Percentiles rank a stretch among this genome's conserved stretches.
These are phyloP conservation scores for Pseudomyrmex cubaensis DNA, from an alignment of 1,140 invertebrate species.

Conservation along the genomic window DNA sequence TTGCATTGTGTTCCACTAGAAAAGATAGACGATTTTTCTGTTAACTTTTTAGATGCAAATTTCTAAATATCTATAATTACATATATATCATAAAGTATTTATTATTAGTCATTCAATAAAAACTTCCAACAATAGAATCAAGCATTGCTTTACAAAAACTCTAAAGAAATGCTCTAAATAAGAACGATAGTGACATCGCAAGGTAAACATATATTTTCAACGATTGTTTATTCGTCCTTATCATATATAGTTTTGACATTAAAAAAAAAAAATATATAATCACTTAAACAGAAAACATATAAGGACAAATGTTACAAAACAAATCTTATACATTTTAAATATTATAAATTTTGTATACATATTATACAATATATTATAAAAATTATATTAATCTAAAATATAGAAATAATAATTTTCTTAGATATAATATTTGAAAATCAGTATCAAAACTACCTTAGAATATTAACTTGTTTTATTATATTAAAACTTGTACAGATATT, in stretches of 20 bases:
- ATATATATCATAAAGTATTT: conserved; percentile 64
- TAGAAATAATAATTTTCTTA: conserved; percentile 30
- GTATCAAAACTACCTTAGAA: neutral
- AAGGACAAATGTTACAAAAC: neutral
- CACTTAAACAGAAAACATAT: too few relatives aligned
- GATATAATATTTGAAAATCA: neutral
- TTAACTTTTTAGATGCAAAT: conserved; percentile 68
- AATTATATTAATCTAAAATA: conserved; percentile 3
- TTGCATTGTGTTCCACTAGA: conserved; percentile 74
- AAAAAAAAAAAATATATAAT: neutral
- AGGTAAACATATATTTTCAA: conserved; percentile 66
- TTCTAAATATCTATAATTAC: conserved; percentile 58
- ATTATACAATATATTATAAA: neutral
- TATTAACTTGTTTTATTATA: neutral
- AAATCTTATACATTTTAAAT: neutral
- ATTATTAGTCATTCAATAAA: conserved; percentile 64
- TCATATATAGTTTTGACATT: neutral
- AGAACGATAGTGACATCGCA: conserved; percentile 54
- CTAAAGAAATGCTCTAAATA: conserved; percentile 61
- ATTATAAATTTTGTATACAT: neutral
- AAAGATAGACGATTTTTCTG: conserved; percentile 65
- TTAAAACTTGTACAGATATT: neutral
- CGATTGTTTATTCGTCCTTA: conserved; percentile 38
- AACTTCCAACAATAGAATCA: conserved; percentile 69
- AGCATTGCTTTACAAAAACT: conserved; percentile 70